These are phyloP conservation scores for Pipistrellus kuhlii DNA, from an alignment of 2,797 vertebrate genomes.

Conservation along the genomic window DNA sequence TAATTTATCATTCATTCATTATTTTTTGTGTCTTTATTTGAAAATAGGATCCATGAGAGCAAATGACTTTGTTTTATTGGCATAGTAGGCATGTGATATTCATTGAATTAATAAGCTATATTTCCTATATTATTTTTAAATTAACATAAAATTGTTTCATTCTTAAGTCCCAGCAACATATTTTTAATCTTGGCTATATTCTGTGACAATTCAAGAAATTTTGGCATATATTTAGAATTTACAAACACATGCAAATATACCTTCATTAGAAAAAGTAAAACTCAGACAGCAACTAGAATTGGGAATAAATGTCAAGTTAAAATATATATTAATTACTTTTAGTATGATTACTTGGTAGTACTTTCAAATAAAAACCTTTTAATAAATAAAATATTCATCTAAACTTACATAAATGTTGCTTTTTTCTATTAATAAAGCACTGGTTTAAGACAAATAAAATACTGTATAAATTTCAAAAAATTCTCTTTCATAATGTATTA, in stretches of 20 bases:
- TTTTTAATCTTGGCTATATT: slow-evolving; percentile 18
- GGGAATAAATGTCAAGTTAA: background rate
- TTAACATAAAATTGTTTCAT: background rate
- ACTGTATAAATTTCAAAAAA: slow-evolving; percentile 21
- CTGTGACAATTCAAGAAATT: background rate
- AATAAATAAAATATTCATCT: slow-evolving; percentile 19
- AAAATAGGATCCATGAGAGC: background rate
- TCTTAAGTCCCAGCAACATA: background rate
- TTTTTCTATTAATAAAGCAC: slow-evolving; percentile 36
- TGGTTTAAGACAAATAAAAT: slow-evolving; percentile 43
- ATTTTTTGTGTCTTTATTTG: background rate
- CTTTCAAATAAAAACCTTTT: slow-evolving; percentile 43
- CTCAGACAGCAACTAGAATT: background rate
- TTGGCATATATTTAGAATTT: background rate
- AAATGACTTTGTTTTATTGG: background rate
- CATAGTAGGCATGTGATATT: background rate
- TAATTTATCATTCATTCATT: background rate
- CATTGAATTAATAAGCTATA: background rate
- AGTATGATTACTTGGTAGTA: background rate
- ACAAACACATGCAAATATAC: background rate
- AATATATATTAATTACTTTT: slow-evolving; percentile 10
- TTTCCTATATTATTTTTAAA: background rate
- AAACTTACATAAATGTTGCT: background rate
- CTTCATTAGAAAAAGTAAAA: slow-evolving; percentile 24
- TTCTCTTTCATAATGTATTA: background rate